Base-by-base conservation (phyloP, 2,113 vertebrate species). In the Apaloderma vittatum region DNA sequence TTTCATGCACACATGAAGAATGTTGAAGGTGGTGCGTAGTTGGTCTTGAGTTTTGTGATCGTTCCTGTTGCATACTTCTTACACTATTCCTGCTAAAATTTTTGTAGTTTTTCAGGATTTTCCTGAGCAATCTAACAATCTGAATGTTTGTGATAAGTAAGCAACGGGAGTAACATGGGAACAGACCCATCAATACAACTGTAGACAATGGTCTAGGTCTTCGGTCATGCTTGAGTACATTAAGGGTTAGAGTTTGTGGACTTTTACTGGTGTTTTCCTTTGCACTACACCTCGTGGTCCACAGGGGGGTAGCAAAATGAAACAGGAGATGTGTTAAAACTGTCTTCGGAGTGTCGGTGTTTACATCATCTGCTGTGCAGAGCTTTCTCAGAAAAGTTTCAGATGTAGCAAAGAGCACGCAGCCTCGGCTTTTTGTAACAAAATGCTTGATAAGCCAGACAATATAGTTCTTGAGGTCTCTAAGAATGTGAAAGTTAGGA, bases 331-430 rank as follows among this genome's bases (percentile, higher is more conserved):
- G 0, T 4, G 12, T 77, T 73, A 13, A 18, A 63, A 37, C 20
- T 29, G 1, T 40, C 15, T 15, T 37, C 3, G 1, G 6, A 1
- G 0, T 24, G 3, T n/a, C 17, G 10, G 24, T 0, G 0, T 68
- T 84, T 23, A 19, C 29, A 9, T 8, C 7, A 1, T 11, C 5
- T 29, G 15, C 7, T 37, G 21, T 65, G 54, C 9, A 54, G 43
- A n/a, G 11, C n/a, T 77, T 88, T 94, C 43, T 66, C 17, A 8
- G 29, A 23, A 30, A 29, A 46, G 8, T 32, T 43, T 80, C 73
- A 18, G 3, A 11, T 29, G 12, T 48, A 27, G 32, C 0, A 0
- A 72, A 29, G 30, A 36, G 9, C 19, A 21, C 15, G 36, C 46
- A 61, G 12, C 11, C 15, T 59, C 77, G 55, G 4, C 21, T 52